Evolutionary conservation across 2,888 invertebrate genomes (phyloP).

Genomic region (Macrophya annulata): DNA sequence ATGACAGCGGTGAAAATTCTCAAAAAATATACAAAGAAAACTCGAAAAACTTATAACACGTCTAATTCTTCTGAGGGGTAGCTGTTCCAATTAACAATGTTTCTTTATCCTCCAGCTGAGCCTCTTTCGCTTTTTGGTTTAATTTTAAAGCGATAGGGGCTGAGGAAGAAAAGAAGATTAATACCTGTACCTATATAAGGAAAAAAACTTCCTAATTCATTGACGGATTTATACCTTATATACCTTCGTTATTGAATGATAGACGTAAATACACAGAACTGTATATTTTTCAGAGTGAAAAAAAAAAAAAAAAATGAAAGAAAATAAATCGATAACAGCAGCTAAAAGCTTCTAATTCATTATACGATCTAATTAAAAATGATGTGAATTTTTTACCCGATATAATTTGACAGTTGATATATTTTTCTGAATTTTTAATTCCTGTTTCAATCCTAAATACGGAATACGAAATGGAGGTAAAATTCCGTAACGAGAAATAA

Average conservation of each 20-base stretch:
- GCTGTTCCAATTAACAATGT: constrained; percentile 30
- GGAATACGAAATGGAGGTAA: neutral
- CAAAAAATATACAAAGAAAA: neutral
- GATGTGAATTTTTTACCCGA: neutral
- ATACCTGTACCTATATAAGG: neutral
- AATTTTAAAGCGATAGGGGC: neutral
- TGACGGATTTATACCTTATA: neutral
- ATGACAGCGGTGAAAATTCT: neutral
- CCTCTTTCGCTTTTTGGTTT: constrained; percentile 2
- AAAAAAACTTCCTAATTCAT: constrained; percentile 16
- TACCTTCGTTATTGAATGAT: neutral
- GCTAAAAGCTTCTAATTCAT: neutral
- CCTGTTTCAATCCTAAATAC: neutral
- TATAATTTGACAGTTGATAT: neutral
- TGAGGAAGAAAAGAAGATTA: neutral
- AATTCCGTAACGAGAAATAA: neutral
- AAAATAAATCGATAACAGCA: neutral
- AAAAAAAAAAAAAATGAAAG: no score
- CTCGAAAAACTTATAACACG: neutral
- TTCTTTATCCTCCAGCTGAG: constrained; percentile 18
- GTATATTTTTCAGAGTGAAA: neutral
- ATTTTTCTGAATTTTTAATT: neutral
- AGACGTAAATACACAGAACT: neutral
- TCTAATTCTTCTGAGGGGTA: neutral
- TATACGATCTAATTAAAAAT: neutral